These are phyloP conservation scores for Apamea epomidion DNA, from an alignment of 2,888 invertebrate species.

Conservation along the genomic window DNA sequence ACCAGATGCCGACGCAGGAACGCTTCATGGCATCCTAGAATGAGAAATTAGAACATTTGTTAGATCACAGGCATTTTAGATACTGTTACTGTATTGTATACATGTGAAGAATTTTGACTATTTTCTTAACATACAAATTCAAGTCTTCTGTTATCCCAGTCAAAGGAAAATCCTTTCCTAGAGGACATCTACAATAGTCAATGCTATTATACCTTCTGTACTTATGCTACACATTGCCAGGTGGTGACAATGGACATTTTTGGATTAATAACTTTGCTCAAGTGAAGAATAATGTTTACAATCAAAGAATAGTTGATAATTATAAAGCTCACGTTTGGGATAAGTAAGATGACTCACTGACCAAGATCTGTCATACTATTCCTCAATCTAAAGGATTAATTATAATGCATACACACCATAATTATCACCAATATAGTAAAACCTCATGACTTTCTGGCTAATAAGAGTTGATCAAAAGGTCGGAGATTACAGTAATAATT, in stretches of 20 bases:
- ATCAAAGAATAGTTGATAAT: not conserved
- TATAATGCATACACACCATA: not conserved
- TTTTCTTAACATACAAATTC: not conserved
- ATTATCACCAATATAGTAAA: not conserved
- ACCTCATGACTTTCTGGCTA: not conserved
- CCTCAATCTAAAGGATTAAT: not conserved
- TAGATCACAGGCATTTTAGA: not conserved
- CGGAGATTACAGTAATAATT: not conserved
- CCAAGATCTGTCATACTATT: not conserved
- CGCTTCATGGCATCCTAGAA: constrained; percentile 99
- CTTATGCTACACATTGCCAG: too few relatives aligned
- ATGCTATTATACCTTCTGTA: too few relatives aligned
- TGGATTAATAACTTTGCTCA: too few relatives aligned
- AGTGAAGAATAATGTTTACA: not conserved
- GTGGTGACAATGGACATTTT: too few relatives aligned
- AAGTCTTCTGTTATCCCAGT: not conserved
- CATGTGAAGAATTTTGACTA: not conserved
- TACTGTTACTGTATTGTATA: too few relatives aligned
- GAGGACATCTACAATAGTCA: not conserved
- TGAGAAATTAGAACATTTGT: constrained; percentile 1
- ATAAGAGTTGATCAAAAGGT: too few relatives aligned
- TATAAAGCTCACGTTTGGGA: not conserved
- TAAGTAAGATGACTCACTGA: too few relatives aligned
- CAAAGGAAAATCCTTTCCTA: not conserved
- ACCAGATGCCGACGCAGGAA: constrained; percentile 99